Evolutionary conservation across 2,113 vertebrate genomes (phyloP).

Genomic region (Columba livia): DNA sequence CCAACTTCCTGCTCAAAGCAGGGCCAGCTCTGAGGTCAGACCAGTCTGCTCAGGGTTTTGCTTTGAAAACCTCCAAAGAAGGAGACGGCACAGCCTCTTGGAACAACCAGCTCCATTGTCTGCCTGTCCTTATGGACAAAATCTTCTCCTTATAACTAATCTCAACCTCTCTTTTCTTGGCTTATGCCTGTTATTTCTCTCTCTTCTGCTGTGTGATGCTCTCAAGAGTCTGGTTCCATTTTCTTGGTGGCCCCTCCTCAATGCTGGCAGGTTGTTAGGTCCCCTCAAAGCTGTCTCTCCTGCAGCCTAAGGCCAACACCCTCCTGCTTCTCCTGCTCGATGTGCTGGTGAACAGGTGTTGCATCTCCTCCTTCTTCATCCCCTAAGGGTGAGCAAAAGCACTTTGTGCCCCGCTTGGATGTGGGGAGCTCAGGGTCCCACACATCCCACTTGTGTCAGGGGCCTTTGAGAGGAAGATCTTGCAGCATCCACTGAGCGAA

Average conservation of each 20-base stretch:
- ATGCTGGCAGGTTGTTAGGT: background rate
- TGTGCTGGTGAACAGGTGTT: background rate
- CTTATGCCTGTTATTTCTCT: background rate
- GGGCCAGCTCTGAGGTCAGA: background rate
- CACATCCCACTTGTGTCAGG: background rate
- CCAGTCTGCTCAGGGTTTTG: background rate
- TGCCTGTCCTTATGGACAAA: background rate
- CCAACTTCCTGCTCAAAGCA: background rate
- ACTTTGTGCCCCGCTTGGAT: background rate
- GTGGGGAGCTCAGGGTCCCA: fast-evolving
- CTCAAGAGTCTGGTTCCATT: background rate
- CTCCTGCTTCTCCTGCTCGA: background rate
- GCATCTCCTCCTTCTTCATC: background rate
- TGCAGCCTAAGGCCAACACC: background rate
- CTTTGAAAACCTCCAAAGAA: background rate
- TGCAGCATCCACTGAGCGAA: background rate
- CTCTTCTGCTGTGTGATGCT: fast-evolving
- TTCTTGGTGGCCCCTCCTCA: background rate
- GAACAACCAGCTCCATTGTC: background rate
- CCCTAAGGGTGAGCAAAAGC: background rate
- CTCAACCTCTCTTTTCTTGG: background rate
- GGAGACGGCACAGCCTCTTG: background rate
- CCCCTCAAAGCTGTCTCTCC: background rate
- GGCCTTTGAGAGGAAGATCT: background rate
- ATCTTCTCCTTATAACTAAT: background rate